A percentile compares a stretch with the other conserved stretches of the same genome.
Conservation (phyloP, 2,888 invertebrate species). For the Acronicta aceris region DNA sequence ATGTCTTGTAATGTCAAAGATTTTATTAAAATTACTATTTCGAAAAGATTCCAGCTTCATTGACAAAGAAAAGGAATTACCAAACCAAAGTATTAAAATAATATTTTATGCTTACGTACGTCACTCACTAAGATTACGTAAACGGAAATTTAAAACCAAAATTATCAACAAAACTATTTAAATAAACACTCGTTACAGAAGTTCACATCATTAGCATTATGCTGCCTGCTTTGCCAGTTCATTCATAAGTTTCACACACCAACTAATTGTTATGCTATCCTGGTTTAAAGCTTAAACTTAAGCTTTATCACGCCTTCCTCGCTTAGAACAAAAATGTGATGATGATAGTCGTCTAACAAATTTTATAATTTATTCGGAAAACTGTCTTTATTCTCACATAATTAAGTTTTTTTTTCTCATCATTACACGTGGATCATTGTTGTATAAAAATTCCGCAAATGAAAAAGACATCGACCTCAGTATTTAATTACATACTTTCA, state of each 20-base stretch:
- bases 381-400: neutral
- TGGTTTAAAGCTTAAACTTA: conserved; percentile 21
- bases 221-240: conserved; percentile 10
- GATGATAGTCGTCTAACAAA: no score
- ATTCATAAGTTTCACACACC: conserved; percentile 30
- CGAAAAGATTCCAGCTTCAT: no score
- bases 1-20: no score
- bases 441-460: conserved; percentile 15
- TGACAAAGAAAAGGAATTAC: no score
- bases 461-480: conserved; percentile 32
- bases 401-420: no score
- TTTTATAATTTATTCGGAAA: no score
- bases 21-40: no score
- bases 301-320: neutral
- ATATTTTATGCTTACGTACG: conserved; percentile 6
- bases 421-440: neutral
- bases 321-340: conserved; percentile 4
- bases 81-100: neutral
- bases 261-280: conserved; percentile 19
- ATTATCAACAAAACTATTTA: conserved; percentile 7
- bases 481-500: no score
- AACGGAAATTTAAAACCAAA: conserved; percentile 10
- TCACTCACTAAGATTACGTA: conserved; percentile 2
- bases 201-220: conserved; percentile 6
- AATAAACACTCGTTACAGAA: neutral